A percentile compares a stretch with the other conserved stretches of the same genome.
phyloP scores from a whole-genome alignment of 2,797 vertebrate genomes.

The Ptychadena robeensis region DNA sequence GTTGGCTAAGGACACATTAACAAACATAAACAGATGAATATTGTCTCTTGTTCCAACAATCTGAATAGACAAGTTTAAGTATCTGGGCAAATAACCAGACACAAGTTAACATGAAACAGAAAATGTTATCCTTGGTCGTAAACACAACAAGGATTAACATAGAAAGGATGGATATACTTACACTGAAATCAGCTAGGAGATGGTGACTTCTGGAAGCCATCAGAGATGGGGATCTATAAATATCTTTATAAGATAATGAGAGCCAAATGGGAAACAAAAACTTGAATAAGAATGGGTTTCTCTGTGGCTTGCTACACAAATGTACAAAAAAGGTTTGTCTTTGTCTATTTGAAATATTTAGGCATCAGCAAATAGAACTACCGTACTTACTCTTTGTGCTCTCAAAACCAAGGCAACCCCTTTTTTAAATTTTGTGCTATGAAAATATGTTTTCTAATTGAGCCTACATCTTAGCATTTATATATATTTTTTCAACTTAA shows the following conservation, averaged over 20 bases:
- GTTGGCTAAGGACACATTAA: background rate
- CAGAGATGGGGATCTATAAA: background rate
- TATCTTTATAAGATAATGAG: background rate
- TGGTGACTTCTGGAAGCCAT: background rate
- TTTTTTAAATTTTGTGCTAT: too few relatives aligned
- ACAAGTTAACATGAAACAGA: slow-evolving; percentile 14
- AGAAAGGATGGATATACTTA: slow-evolving; percentile 1
- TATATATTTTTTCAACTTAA: too few relatives aligned
- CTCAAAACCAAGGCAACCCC: background rate
- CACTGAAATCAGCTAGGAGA: background rate
- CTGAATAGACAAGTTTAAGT: background rate
- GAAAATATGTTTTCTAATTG: background rate
- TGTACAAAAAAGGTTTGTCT: background rate
- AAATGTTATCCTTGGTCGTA: slow-evolving; percentile 11
- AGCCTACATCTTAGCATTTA: too few relatives aligned
- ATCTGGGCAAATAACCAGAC: slow-evolving; percentile 3
- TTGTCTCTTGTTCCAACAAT: background rate
- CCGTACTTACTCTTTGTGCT: background rate
- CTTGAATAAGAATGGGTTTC: background rate
- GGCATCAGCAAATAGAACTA: background rate
- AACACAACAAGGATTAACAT: slow-evolving; percentile 9
- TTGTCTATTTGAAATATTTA: background rate
- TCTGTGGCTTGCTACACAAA: background rate
- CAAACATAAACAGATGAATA: slow-evolving; percentile 1
- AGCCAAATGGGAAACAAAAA: background rate